Percentiles rank a stretch among this genome's conserved stretches.
Evolutionary conservation across 2,888 invertebrate species (phyloP).

Genomic region (Napeogenes sylphis): DNA sequence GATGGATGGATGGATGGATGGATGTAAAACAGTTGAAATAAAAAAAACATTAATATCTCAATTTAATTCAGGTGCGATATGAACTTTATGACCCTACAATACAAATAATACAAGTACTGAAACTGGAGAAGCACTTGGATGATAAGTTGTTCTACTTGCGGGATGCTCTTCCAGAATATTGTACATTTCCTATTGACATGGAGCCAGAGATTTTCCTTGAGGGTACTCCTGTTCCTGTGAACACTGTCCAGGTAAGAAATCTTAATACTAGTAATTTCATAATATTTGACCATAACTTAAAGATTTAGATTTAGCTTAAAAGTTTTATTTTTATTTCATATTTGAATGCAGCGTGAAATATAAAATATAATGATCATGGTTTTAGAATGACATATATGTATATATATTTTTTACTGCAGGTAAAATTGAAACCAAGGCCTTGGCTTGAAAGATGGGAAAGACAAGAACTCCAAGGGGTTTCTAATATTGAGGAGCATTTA

Average conservation of each 20-base stretch:
- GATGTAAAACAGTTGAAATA: too few species aligned
- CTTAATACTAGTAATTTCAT: not conserved
- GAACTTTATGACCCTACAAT: conserved; percentile 96
- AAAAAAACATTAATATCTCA: too few species aligned
- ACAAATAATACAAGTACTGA: conserved; percentile 91
- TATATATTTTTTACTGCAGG: conserved; percentile 54
- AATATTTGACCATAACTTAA: too few species aligned
- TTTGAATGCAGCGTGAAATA: too few species aligned
- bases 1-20: too few species aligned
- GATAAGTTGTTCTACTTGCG: conserved; percentile 91
- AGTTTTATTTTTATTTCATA: too few species aligned
- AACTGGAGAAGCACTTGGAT: conserved; percentile 95
- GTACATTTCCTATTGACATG: conserved; percentile 95
- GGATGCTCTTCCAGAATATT: conserved; percentile 93
- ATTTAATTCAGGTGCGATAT: conserved; percentile 77
- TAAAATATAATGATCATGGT: too few species aligned
- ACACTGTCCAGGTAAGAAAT: conserved; percentile 79
- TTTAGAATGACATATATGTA: too few species aligned
- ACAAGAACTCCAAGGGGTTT: conserved; percentile 85
- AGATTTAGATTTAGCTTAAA: too few species aligned
- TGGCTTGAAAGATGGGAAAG: conserved; percentile 96
- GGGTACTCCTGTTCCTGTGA: conserved; percentile 87
- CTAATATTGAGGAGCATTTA: conserved; percentile 77
- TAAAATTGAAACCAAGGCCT: conserved; percentile 86
- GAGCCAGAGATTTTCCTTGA: conserved; percentile 88